phyloP scores from a whole-genome alignment of 2,888 invertebrate genomes.

The Polymixis flavicincta region DNA sequence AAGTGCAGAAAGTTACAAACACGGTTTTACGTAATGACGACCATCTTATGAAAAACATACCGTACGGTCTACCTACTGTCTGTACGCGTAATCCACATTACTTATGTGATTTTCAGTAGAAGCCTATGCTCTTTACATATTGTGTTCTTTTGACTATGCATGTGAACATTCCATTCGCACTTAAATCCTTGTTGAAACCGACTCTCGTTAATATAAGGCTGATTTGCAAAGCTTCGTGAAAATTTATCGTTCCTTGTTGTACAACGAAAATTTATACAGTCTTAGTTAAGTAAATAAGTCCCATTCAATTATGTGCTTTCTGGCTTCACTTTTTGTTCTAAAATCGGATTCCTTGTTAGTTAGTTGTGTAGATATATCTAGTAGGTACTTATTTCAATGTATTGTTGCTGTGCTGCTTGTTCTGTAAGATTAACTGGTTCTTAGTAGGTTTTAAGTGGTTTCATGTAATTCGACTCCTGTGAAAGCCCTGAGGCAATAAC shows the following conservation, averaged over 20 bases:
- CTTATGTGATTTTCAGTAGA: neutral
- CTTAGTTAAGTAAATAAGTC: slow-evolving; percentile 74
- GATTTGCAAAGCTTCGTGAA: slow-evolving; percentile 77
- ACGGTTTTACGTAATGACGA: too few relatives aligned
- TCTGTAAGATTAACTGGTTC: slow-evolving; percentile 35
- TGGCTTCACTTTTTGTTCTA: slow-evolving; percentile 63
- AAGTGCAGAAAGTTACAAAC: too few relatives aligned
- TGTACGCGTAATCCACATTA: too few relatives aligned
- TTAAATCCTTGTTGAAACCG: slow-evolving; percentile 62
- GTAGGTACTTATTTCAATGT: slow-evolving; percentile 30
- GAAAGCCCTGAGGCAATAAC: slow-evolving; percentile 4
- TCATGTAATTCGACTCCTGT: slow-evolving; percentile 46
- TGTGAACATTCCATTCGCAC: slow-evolving; percentile 30
- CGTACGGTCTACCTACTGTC: neutral
- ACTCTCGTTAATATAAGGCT: slow-evolving; percentile 75
- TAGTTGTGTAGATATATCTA: slow-evolving; percentile 29
- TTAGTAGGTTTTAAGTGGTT: slow-evolving; percentile 28
- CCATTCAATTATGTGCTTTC: slow-evolving; percentile 74
- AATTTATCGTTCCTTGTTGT: slow-evolving; percentile 81
- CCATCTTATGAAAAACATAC: neutral
- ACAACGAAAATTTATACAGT: slow-evolving; percentile 73
- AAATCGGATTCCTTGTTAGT: slow-evolving; percentile 49
- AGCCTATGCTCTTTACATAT: neutral
- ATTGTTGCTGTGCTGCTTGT: slow-evolving; percentile 33
- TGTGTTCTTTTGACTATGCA: neutral